Evolutionary conservation across 2,888 invertebrate genomes (phyloP), one percentile per base, ranked within the genome.

Genomic region (Scaptomyza tumidula): DNA sequence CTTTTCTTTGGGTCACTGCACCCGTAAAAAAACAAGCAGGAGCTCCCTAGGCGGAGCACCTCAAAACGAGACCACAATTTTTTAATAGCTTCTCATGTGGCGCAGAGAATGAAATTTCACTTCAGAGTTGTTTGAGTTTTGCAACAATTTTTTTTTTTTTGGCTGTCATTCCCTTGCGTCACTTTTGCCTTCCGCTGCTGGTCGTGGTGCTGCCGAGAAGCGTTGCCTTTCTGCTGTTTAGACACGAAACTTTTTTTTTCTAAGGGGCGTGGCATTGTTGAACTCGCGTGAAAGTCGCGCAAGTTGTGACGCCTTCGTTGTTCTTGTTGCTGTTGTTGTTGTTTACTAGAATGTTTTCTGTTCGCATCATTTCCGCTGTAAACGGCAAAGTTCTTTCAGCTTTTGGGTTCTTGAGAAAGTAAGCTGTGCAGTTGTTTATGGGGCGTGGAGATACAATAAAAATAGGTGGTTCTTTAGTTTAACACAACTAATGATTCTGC

Each of bases 301-400:
- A 63, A 73, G 58, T 46, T 73, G 60, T 50, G 52, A 63, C 62
- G 59, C 45, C 49, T 57, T 29, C 29, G 41, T 41, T 58, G 41
- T 54, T 55, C 33, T 24, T 24, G 24, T 24, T 37, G 35, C 44
- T 52, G 41, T 71, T 58, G 31, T 49, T 52, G 48, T 71, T 58
- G 52, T 68, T 58, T 44, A 60, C 60, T 63, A 33, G 33, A 57
- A 66, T 71, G 55, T 61, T 50, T 75, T 66, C 61, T 48, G n/a
- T 39, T 58, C 57, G 67, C 71, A 61, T 75, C 75, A 75, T 75
- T 75, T 75, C 67, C 58, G 67, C 44, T 58, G 57, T 7, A 27
- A 24, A 10, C 49, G n/a, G 9, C 33, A 71, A 74, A 66, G 43
- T 70, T 70, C 41, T 39, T 43, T 39, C 7, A n/a, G 41, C 33